Evolutionary conservation across 2,888 invertebrate species (phyloP), one percentile per base, ranked within the genome.

Genomic region (Linnaemya vulpina): DNA sequence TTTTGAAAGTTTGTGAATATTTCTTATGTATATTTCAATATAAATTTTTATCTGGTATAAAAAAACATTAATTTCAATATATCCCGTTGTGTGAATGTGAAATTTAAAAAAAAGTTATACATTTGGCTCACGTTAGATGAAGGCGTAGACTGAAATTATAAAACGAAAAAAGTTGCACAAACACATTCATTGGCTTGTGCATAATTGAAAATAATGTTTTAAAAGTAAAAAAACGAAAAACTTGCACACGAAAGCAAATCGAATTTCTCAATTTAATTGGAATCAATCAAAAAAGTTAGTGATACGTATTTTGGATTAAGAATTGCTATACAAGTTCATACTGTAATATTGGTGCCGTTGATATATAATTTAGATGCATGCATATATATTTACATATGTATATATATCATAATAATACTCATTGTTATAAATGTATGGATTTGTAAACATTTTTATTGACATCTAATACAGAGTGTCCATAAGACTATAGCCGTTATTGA

Each of bases 111-210:
- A 46, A 43, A 2, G 38, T 49, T 43, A 46, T 63, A 20, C 13
- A 22, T 11, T 38, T 83, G 8, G 20, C 40, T 70, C 40, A 11
- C 4, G 17, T 49, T 20, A 58, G 20, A 15, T 51, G 49, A 65
- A 78, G 78, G 74, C 74, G 78, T 79, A 75, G 68, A 51, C 74
- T 38, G 40, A 53, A 76, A n/a, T 60, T 8, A 25, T 5, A 60
- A 15, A 20, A 35, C 60, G 17, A 11, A 71, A 77, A 63, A 46
- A 70, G 20, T 73, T 70, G 35, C 55, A 53, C 51, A 17, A 25
- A 8, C 40, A 63, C 22, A 63, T 40, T 20, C 30, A 46, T 63
- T 55, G 15, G 17, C 53, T 68, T 83, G n/a, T 55, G 46, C 43
- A 40, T 70, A 51, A 15, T 20, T 25, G 58, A 67, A 73, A 71